Conservation (phyloP, 2,797 vertebrate species). For the Anniella stebbinsi region DNA sequence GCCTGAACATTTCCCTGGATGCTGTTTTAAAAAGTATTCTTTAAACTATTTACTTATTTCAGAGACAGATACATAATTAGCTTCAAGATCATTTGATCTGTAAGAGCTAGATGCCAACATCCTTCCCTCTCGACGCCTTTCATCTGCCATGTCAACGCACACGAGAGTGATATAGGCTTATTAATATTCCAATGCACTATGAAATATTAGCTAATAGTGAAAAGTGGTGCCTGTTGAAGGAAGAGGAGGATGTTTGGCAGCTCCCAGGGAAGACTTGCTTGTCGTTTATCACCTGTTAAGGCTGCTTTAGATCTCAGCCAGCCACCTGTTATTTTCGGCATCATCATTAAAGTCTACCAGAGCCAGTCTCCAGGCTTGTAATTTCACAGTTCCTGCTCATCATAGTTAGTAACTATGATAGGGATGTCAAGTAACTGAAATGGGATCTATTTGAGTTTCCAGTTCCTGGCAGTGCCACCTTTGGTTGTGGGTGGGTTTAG, state of each 20-base stretch:
- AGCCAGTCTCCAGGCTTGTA: slow-evolving; percentile 56
- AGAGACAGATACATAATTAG: slow-evolving; percentile 50
- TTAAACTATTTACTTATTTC: not conserved
- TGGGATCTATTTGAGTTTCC: not conserved
- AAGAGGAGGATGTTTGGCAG: slow-evolving; percentile 51
- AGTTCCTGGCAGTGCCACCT: not conserved
- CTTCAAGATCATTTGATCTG: slow-evolving; percentile 43
- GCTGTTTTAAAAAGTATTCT: not conserved
- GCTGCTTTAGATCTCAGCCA: slow-evolving; percentile 61
- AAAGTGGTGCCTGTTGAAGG: slow-evolving; percentile 45
- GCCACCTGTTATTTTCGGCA: slow-evolving; percentile 68
- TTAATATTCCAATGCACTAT: slow-evolving; percentile 57
- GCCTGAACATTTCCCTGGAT: not conserved
- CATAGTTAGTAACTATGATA: slow-evolving; percentile 56
- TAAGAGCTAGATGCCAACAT: slow-evolving; percentile 25
- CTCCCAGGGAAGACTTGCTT: slow-evolving; percentile 47
- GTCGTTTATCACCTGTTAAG: slow-evolving; percentile 60
- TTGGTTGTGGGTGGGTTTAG: not conserved
- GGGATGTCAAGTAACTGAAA: slow-evolving; percentile 41
- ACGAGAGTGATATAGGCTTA: slow-evolving; percentile 48
- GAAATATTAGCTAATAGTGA: slow-evolving; percentile 65
- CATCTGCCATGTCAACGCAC: slow-evolving; percentile 46
- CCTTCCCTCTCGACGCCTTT: slow-evolving; percentile 35
- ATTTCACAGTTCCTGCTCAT: slow-evolving; percentile 64
- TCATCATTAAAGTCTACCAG: slow-evolving; percentile 57